phyloP scores from a whole-genome alignment of 1,140 invertebrate species.

The Diabrotica undecimpunctata region DNA sequence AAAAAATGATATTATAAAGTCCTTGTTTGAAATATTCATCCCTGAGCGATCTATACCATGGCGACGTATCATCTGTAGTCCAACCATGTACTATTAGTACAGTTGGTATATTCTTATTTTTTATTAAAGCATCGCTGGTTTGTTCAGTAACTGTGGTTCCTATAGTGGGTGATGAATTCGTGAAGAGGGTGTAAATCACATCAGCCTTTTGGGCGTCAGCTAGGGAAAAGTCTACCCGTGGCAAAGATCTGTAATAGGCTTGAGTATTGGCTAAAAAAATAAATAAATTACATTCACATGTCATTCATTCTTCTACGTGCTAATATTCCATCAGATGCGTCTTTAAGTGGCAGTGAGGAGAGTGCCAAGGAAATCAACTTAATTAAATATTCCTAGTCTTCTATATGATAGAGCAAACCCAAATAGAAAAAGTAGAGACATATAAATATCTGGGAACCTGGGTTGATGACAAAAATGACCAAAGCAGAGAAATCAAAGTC shows the following conservation, averaged over 20 bases:
- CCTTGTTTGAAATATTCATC: constrained; percentile 51
- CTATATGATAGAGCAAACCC: no score
- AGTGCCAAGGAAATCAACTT: no score
- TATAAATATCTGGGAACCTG: no score
- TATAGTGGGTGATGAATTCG: not conserved
- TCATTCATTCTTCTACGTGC: no score
- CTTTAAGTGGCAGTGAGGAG: no score
- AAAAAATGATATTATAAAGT: constrained; percentile 59
- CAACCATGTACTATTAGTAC: constrained; percentile 34
- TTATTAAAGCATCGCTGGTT: no score
- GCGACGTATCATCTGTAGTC: constrained; percentile 23
- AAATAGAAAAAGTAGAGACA: no score
- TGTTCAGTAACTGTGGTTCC: no score
- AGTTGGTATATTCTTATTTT: constrained; percentile 5
- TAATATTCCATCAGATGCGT: no score
- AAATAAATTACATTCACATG: not conserved
- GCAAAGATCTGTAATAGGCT: constrained; percentile 1
- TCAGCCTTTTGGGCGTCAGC: constrained; percentile 9
- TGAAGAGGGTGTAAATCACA: constrained; percentile 13
- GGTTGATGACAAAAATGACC: no score
- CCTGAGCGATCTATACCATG: constrained; percentile 28
- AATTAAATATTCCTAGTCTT: no score
- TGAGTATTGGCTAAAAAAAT: constrained; percentile 1
- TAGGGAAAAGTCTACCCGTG: constrained; percentile 11
- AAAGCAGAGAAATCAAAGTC: no score